phyloP scores from a whole-genome alignment of 2,888 invertebrate genomes.

The Priocnemis perturbator region DNA sequence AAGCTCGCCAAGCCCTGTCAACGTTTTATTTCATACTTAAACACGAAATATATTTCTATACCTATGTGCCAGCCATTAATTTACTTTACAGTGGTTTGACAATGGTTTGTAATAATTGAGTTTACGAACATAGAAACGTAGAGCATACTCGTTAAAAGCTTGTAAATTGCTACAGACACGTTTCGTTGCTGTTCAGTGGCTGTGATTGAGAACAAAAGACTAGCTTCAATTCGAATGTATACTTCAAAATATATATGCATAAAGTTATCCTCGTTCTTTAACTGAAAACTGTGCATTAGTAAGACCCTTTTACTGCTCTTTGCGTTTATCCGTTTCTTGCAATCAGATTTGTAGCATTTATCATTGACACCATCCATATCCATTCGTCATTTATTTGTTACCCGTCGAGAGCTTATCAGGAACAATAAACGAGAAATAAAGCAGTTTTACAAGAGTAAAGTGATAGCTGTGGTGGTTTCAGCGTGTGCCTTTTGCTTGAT shows the following conservation, averaged over 20 bases:
- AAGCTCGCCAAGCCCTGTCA: too few species aligned
- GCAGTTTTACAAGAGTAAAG: slow-evolving; percentile 28
- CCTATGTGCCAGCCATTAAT: slow-evolving; percentile 9
- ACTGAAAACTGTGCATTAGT: too few species aligned
- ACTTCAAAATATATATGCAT: slow-evolving; percentile 22
- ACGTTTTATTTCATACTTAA: too few species aligned
- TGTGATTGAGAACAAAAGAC: slow-evolving; percentile 65
- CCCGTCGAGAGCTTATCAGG: too few species aligned
- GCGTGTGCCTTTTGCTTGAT: slow-evolving; percentile 64
- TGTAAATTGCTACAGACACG: slow-evolving; percentile 28
- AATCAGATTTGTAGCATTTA: too few species aligned
- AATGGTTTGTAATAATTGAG: slow-evolving; percentile 12
- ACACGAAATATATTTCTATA: slow-evolving; percentile 2
- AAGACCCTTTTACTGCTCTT: too few species aligned
- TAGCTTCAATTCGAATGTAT: slow-evolving; percentile 51
- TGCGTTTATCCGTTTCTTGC: too few species aligned
- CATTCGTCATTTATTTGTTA: too few species aligned
- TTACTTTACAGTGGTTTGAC: slow-evolving; percentile 12
- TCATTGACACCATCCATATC: too few species aligned
- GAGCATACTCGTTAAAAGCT: slow-evolving; percentile 11
- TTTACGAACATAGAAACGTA: not conserved
- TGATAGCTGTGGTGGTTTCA: slow-evolving; percentile 53
- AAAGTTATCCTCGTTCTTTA: too few species aligned
- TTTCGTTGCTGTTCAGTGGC: slow-evolving; percentile 57
- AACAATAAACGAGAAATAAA: too few species aligned